Percentiles rank a stretch among this genome's conserved stretches.
These are phyloP conservation scores for Pollenia griseotomentosa DNA, from an alignment of 2,888 invertebrate species.

Conservation along the genomic window DNA sequence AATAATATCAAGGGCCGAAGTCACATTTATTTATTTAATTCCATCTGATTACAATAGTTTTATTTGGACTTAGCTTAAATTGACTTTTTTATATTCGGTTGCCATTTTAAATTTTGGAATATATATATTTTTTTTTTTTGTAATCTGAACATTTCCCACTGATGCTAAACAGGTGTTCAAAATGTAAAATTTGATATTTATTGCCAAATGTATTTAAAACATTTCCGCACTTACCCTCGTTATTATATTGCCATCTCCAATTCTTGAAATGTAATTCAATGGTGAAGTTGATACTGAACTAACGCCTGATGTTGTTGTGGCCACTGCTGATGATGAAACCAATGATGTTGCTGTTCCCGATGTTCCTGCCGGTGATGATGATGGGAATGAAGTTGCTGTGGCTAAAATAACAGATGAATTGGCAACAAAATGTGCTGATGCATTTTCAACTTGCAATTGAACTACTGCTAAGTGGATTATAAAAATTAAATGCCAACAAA, in stretches of 20 bases:
- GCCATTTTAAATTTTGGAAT: too few species aligned
- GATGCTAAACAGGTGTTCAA: too few species aligned
- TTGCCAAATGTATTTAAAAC: not conserved
- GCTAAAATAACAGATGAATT: conserved; percentile 55
- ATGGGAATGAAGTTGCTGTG: conserved; percentile 29
- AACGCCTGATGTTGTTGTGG: conserved; percentile 64
- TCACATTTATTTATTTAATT: too few species aligned
- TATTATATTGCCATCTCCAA: conserved; percentile 82
- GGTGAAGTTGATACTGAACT: conserved; percentile 73
- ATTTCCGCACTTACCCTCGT: conserved; percentile 78
- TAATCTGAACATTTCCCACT: too few species aligned
- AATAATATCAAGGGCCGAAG: too few species aligned
- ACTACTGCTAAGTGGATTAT: conserved; percentile 72
- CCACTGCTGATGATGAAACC: conserved; percentile 63
- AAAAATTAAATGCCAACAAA: conserved; percentile 74
- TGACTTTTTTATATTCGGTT: too few species aligned
- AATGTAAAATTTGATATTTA: too few species aligned
- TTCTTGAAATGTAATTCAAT: conserved; percentile 80
- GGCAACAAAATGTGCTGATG: conserved; percentile 72
- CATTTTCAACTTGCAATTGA: conserved; percentile 76
- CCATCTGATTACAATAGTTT: too few species aligned
- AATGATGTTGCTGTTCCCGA: conserved; percentile 63
- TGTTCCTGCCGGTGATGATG: conserved; percentile 55
- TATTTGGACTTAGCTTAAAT: too few species aligned
- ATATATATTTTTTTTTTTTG: too few species aligned